Conservation (phyloP, 2,797 vertebrate genomes). For the Scomberomorus guttatus region DNA sequence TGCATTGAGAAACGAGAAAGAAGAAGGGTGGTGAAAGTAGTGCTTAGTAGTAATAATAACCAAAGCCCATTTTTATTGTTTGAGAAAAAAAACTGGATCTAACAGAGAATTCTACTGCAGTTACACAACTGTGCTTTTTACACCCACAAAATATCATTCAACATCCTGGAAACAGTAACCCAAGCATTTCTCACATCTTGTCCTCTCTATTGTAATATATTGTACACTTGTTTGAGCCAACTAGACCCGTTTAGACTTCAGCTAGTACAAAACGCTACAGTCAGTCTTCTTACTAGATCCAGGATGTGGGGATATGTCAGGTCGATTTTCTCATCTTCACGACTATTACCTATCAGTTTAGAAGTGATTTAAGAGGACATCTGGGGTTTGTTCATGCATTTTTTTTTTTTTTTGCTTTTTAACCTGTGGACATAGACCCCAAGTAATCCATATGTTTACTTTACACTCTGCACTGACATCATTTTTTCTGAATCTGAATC, state of each 20-base stretch:
- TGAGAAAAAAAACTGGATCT: not conserved
- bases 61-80: not conserved
- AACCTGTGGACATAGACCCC: not conserved
- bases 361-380: not conserved
- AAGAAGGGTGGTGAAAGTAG: slow-evolving; percentile 6
- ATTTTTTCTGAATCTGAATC: not conserved
- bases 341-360: not conserved
- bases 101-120: not conserved
- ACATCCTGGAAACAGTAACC: not conserved
- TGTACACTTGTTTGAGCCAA: not conserved
- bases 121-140: slow-evolving; percentile 1
- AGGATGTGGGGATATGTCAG: not conserved
- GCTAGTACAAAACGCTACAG: not conserved
- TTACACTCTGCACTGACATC: not conserved
- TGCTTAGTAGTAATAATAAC: slow-evolving; percentile 21
- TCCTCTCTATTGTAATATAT: not conserved
- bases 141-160: not conserved
- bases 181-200: not conserved
- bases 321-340: not conserved
- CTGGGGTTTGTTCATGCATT: not conserved
- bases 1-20: not conserved
- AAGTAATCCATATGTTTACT: not conserved
- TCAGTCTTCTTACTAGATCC: not conserved
- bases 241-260: not conserved
- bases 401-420: not conserved